A percentile compares a stretch with the other conserved stretches of the same genome.
Conservation (phyloP, 2,888 invertebrate species). For the Cephus runcator region DNA sequence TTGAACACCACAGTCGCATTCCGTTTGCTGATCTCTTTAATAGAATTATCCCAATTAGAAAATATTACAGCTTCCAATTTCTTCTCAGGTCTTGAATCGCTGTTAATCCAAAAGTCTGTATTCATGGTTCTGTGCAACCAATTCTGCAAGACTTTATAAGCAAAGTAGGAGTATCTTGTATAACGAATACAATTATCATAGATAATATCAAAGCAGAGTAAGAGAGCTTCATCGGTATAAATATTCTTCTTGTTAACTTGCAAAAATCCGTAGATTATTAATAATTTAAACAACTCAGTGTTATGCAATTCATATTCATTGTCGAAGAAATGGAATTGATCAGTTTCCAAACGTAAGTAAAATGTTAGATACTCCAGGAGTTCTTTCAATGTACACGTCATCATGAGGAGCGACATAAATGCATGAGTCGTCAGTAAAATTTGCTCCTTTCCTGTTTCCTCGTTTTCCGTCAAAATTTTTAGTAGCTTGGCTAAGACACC, state of each 20-base stretch:
- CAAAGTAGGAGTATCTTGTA: conserved; percentile 68
- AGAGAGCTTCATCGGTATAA: conserved; percentile 46
- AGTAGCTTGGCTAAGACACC: conserved; percentile 29
- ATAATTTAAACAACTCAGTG: conserved; percentile 44
- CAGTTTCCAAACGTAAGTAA: conserved; percentile 30
- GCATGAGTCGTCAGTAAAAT: conserved; percentile 48
- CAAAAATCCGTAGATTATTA: conserved; percentile 48
- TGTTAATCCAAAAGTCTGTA: conserved; percentile 58
- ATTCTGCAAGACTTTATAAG: conserved; percentile 67
- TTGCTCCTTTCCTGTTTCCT: conserved; percentile 41
- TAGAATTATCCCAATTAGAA: conserved; percentile 73
- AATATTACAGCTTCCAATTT: conserved; percentile 68
- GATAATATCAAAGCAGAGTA: conserved; percentile 55
- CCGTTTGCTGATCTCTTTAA: conserved; percentile 69
- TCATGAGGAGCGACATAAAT: conserved; percentile 38
- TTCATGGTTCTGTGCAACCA: conserved; percentile 65
- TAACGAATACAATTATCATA: conserved; percentile 66
- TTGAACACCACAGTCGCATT: conserved; percentile 67
- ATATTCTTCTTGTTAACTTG: conserved; percentile 36
- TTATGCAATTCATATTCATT: conserved; percentile 32
- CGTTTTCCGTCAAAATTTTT: conserved; percentile 33
- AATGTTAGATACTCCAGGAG: conserved; percentile 27
- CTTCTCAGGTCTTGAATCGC: conserved; percentile 60
- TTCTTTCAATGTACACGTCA: conserved; percentile 13
- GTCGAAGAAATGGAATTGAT: conserved; percentile 31